A percentile compares a stretch with the other conserved stretches of the same genome.
Evolutionary conservation across 2,113 vertebrate species (phyloP).

Genomic region (Sakesphorus luctuosus): DNA sequence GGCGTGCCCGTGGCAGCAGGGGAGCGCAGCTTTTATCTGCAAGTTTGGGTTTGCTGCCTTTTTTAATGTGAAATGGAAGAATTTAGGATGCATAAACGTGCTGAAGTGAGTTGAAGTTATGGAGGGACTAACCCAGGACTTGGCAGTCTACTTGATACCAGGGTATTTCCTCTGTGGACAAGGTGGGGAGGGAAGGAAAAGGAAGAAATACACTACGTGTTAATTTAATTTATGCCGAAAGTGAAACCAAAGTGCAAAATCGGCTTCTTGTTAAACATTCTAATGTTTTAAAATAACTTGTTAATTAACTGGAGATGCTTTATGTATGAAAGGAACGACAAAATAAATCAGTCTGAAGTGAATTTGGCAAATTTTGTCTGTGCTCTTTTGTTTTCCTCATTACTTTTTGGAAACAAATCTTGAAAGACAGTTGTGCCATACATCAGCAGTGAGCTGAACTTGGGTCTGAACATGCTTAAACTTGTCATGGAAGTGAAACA

Average conservation of each 20-base stretch:
- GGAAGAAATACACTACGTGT: accelerated
- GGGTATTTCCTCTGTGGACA: neutral
- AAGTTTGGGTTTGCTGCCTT: accelerated
- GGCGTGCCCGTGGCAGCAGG: neutral
- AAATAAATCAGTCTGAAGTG: neutral
- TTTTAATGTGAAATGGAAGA: neutral
- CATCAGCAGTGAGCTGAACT: neutral
- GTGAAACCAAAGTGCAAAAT: neutral
- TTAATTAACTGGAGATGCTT: neutral
- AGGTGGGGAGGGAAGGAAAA: neutral
- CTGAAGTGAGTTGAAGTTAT: neutral
- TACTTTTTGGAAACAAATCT: neutral
- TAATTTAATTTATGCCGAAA: neutral
- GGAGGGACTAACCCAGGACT: neutral
- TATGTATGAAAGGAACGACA: neutral
- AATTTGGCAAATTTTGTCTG: neutral
- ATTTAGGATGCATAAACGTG: accelerated
- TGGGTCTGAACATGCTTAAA: neutral
- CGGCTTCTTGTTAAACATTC: neutral
- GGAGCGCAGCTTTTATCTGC: accelerated
- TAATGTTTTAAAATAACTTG: neutral
- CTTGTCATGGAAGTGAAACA: neutral
- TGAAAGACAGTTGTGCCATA: neutral
- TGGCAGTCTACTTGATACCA: accelerated
- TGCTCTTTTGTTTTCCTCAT: neutral